phyloP scores from a whole-genome alignment of 2,888 invertebrate genomes.

The Odontomyia ornata region DNA sequence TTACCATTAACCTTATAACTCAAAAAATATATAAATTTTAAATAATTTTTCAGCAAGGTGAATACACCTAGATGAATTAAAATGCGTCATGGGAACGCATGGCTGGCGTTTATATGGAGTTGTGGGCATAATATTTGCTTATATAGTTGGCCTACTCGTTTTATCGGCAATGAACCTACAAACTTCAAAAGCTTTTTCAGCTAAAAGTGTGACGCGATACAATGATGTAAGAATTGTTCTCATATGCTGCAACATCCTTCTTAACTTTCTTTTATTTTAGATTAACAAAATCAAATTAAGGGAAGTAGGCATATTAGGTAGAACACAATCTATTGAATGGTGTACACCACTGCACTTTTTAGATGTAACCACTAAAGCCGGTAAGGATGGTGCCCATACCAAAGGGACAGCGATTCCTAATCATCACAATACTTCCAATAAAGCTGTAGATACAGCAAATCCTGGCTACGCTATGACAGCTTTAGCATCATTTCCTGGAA shows the following conservation, averaged over 20 bases:
- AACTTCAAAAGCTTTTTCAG: constrained; percentile 60
- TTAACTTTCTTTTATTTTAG: constrained; percentile 44
- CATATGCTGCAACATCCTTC: neutral
- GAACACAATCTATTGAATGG: constrained; percentile 62
- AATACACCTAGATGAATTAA: neutral
- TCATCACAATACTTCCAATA: neutral
- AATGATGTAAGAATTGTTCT: constrained; percentile 57
- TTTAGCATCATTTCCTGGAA: constrained; percentile 82
- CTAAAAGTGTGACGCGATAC: constrained; percentile 58
- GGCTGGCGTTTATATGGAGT: constrained; percentile 64
- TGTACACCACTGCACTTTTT: constrained; percentile 61
- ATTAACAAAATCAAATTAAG: constrained; percentile 55
- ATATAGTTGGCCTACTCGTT: constrained; percentile 63
- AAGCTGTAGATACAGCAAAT: constrained; percentile 3
- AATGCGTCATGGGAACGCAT: constrained; percentile 61
- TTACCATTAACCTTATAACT: too few relatives aligned
- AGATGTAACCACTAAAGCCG: constrained; percentile 45
- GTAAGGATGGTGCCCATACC: neutral
- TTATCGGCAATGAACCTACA: constrained; percentile 64
- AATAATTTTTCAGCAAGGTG: too few relatives aligned
- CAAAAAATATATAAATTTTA: too few relatives aligned
- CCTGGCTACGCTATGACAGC: constrained; percentile 63
- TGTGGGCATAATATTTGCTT: constrained; percentile 63
- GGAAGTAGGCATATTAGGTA: constrained; percentile 59
- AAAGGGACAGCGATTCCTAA: neutral